Evolutionary conservation across 1,140 invertebrate species (phyloP).

Genomic region (Drosophila setifemur): DNA sequence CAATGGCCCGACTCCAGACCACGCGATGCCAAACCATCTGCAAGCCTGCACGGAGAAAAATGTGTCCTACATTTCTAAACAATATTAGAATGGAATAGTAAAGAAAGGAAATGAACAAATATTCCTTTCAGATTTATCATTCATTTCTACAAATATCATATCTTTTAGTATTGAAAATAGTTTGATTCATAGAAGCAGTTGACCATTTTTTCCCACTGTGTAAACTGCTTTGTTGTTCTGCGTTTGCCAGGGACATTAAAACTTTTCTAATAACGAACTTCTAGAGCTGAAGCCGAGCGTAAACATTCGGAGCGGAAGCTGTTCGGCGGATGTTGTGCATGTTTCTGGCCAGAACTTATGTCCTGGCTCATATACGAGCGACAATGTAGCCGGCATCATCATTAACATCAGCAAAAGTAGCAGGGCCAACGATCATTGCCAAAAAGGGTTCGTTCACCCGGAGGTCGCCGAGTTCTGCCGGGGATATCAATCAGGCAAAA

Average conservation of each 20-base stretch:
- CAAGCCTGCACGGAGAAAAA: background rate
- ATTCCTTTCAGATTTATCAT: too few relatives aligned
- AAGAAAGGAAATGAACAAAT: too few relatives aligned
- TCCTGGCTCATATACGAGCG: conserved; percentile 2
- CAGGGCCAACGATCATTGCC: conserved; percentile 12
- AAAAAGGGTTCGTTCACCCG: conserved; percentile 38
- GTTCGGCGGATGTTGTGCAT: conserved; percentile 45
- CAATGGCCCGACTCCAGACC: background rate
- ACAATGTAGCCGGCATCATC: conserved; percentile 40
- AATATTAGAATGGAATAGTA: too few relatives aligned
- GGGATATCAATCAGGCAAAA: conserved; percentile 40
- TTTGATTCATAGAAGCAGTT: background rate
- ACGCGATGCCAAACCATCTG: background rate
- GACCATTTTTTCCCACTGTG: background rate
- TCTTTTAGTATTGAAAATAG: too few relatives aligned
- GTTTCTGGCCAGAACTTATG: conserved; percentile 32
- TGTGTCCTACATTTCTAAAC: too few relatives aligned
- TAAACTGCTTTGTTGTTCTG: conserved; percentile 34
- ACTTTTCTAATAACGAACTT: conserved; percentile 78
- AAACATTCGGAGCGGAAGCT: conserved; percentile 67
- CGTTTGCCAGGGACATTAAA: conserved; percentile 68
- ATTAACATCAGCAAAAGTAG: conserved; percentile 25
- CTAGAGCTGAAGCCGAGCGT: conserved; percentile 59
- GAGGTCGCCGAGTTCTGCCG: background rate
- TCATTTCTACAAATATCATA: too few relatives aligned